Evolutionary conservation across 2,888 invertebrate genomes (phyloP).

Genomic region (Spilosoma lubricipeda): DNA sequence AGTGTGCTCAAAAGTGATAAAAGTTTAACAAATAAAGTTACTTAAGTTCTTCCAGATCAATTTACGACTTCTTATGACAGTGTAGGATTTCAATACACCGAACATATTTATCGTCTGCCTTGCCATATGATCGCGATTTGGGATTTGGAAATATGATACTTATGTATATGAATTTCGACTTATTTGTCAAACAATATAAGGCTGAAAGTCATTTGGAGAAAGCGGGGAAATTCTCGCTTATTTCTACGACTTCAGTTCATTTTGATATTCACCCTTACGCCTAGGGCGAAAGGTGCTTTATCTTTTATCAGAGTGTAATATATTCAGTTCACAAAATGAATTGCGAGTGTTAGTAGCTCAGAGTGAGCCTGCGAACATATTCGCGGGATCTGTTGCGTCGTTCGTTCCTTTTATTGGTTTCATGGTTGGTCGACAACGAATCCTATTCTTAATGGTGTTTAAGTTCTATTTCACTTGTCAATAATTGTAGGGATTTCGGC

Average conservation of each 20-base stretch:
- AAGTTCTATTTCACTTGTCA: conserved; percentile 71
- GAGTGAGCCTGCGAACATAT: conserved; percentile 86
- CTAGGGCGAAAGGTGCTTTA: conserved; percentile 67
- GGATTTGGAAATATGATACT: conserved; percentile 74
- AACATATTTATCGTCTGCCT: conserved; percentile 79
- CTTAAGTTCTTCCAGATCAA: conserved; percentile 69
- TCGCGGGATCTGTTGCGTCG: conserved; percentile 84
- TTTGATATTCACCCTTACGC: conserved; percentile 71
- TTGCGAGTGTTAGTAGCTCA: conserved; percentile 86
- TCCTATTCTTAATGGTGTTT: conserved; percentile 71
- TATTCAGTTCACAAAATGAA: conserved; percentile 86
- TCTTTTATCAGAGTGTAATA: conserved; percentile 73
- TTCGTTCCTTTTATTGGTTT: conserved; percentile 79
- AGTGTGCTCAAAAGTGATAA: conserved; percentile 54
- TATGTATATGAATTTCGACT: conserved; percentile 58
- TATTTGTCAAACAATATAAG: conserved; percentile 55
- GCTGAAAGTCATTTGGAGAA: conserved; percentile 62
- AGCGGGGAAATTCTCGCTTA: conserved; percentile 67
- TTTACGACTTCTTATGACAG: conserved; percentile 78
- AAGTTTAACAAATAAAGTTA: conserved; percentile 69
- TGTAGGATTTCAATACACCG: conserved; percentile 81
- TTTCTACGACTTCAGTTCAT: conserved; percentile 68
- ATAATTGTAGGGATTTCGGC: conserved; percentile 62
- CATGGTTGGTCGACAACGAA: conserved; percentile 67
- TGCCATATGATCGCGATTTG: conserved; percentile 79